phyloP scores from a whole-genome alignment of 1,140 invertebrate genomes.

The Ips typographus region DNA sequence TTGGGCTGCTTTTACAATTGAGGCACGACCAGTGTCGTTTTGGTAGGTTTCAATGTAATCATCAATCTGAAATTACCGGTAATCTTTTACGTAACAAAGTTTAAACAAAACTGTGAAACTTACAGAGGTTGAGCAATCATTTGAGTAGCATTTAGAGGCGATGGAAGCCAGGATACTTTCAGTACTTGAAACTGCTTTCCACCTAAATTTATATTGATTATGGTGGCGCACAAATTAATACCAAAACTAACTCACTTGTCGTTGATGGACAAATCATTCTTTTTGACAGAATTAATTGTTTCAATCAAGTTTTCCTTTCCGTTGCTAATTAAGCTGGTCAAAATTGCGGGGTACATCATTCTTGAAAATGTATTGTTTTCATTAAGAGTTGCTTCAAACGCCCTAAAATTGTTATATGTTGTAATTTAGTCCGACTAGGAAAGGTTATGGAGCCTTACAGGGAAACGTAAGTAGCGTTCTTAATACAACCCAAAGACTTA shows the following conservation, averaged over 20 bases:
- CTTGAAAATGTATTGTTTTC: slow-evolving; percentile 5
- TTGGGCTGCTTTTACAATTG: background rate
- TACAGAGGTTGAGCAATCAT: too few species aligned
- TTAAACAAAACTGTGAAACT: too few species aligned
- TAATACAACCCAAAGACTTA: background rate
- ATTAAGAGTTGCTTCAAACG: background rate
- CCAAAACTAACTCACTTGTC: background rate
- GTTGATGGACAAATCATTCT: background rate
- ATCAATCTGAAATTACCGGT: background rate
- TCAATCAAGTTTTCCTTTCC: background rate
- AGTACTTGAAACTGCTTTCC: background rate
- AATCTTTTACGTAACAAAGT: too few species aligned
- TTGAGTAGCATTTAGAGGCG: slow-evolving; percentile 1
- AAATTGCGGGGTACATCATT: background rate
- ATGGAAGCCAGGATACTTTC: background rate
- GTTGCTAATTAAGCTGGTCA: slow-evolving; percentile 3
- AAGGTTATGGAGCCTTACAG: slow-evolving; percentile 4
- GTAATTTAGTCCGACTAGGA: background rate
- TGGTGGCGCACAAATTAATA: background rate
- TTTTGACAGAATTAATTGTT: background rate
- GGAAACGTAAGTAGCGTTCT: background rate
- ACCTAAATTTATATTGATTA: slow-evolving; percentile 8
- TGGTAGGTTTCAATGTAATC: background rate
- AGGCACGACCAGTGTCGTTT: background rate
- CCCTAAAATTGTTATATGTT: slow-evolving; percentile 1